phyloP scores from a whole-genome alignment of 92 coral and sea anemone genomes.

The Umimayanthus chanpuru region DNA sequence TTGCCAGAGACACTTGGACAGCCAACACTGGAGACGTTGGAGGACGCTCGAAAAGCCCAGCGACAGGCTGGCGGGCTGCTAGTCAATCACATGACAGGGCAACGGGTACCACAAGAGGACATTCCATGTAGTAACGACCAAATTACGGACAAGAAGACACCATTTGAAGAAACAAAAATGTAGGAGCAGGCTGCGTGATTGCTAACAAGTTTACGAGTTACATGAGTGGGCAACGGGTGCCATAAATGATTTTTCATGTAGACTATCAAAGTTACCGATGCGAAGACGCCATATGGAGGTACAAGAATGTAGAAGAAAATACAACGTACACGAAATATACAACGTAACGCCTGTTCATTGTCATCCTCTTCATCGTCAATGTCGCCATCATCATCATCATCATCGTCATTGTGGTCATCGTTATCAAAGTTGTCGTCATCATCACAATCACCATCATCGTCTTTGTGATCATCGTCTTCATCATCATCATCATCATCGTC shows the following conservation, averaged over 20 bases:
- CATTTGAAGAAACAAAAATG: not conserved
- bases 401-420: not conserved
- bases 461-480: not conserved
- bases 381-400: not conserved
- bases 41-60: slow-evolving; percentile 49
- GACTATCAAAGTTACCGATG: not conserved
- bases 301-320: not conserved
- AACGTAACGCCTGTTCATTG: no score
- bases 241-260: not conserved
- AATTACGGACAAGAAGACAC: not conserved
- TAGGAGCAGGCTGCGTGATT: not conserved
- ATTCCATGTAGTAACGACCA: not conserved
- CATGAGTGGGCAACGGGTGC: not conserved
- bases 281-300: not conserved
- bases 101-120: not conserved
- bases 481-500: not conserved
- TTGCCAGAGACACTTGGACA: slow-evolving; percentile 84
- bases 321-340: not conserved
- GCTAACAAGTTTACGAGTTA: not conserved
- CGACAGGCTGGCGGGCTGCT: not conserved
- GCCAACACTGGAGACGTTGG: slow-evolving; percentile 71
- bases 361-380: no score
- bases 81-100: not conserved
- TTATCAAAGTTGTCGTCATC: no score
- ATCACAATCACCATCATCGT: no score